Evolutionary conservation across 2,888 invertebrate genomes (phyloP), one percentile per base, ranked within the genome.

Genomic region (Drosophila atripex): DNA sequence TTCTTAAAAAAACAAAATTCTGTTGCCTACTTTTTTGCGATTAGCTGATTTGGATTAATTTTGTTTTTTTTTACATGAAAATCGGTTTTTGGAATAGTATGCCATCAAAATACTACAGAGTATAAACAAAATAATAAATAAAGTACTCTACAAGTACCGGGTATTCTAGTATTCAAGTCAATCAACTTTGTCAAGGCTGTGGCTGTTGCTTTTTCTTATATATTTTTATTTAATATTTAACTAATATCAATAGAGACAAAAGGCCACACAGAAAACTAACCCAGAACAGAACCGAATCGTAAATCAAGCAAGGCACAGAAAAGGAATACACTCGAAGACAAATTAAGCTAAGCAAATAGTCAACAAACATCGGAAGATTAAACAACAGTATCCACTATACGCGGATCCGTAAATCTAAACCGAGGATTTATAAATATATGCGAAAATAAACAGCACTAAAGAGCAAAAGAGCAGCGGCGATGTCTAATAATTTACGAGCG

Each of bases 321-420:
- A 61, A 23, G 30, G 58, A 51, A 64, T 47, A 39, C 39, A 49
- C 32, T 59, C 18, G 16, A 64, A 53, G 64, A 64, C 54, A 65
- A 64, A 65, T 65, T 65, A 64, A 65, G 64, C 64, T 32, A 64
- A 53, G 18, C 64, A 47, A 53, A 63, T 63, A 53, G 64, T 14
- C 60, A 18, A 18, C 63, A 61, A 47, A 61, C 56, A 51, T 39
- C 38, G 55, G 43, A 18, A 38, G 11, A 41, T 66, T 46, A 64
- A 63, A 63, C 63, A 53, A 64, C 53, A 30, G 18, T 18, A 45
- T 63, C 52, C 23, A 23, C 16, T 30, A 23, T 63, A 30, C 6
- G 14, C 25, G 35, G 46, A 16, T 30, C 38, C 30, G 39, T 53
- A 63, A 53, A 63, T 53, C 43, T 43, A 43, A 28, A 49, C 43